A percentile compares a stretch with the other conserved stretches of the same genome.
Conservation (phyloP, 2,888 invertebrate species). For the Nomada fabriciana region DNA sequence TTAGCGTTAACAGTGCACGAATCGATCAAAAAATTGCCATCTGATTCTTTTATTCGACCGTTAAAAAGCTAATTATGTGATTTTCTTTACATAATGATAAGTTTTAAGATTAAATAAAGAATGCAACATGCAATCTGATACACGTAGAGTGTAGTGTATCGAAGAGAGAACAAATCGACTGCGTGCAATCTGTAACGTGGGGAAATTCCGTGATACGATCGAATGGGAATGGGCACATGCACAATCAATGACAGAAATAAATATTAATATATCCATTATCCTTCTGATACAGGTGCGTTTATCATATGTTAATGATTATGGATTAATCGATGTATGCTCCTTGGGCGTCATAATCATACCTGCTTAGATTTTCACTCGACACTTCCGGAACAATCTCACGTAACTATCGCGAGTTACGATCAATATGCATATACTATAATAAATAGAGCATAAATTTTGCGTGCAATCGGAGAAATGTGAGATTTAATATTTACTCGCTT, state of each 20-base stretch:
- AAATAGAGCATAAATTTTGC: too few species aligned
- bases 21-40: too few species aligned
- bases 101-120: not conserved
- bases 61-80: too few species aligned
- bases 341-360: not conserved
- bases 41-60: too few species aligned
- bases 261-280: constrained; percentile 45
- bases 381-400: not conserved
- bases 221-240: not conserved
- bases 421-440: not conserved
- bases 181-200: constrained; percentile 3
- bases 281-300: not conserved
- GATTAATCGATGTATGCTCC: not conserved
- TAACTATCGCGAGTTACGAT: not conserved
- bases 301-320: constrained; percentile 6
- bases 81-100: too few species aligned
- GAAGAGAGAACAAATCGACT: not conserved
- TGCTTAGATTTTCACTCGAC: not conserved
- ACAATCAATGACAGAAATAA: constrained; percentile 6
- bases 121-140: too few species aligned
- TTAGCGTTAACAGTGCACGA: too few species aligned
- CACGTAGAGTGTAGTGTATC: too few species aligned
- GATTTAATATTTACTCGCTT: too few species aligned
- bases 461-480: too few species aligned
- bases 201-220: constrained; percentile 14